Conservation (phyloP, 2,888 invertebrate genomes). For the Liopterus haemorrhoidalis region DNA sequence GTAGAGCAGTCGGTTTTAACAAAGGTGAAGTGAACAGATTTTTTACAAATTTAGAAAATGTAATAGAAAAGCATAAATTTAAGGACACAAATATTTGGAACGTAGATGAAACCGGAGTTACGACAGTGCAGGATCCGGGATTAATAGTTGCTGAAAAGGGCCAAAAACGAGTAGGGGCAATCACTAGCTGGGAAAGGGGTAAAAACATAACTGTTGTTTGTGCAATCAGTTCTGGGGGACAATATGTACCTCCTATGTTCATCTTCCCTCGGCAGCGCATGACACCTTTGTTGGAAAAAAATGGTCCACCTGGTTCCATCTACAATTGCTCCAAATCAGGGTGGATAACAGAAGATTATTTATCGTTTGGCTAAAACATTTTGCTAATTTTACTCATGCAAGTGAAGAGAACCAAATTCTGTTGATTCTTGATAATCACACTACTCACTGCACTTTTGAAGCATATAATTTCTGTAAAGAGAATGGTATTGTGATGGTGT, state of each 20-base stretch:
- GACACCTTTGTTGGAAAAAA: too few relatives aligned
- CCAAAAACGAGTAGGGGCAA: conserved; percentile 29
- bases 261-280: conserved; percentile 28
- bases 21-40: conserved; percentile 25
- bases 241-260: conserved; percentile 30
- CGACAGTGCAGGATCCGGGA: conserved; percentile 27
- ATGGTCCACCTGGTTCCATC: too few relatives aligned
- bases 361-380: conserved; percentile 32
- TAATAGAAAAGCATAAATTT: conserved; percentile 26
- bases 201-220: conserved; percentile 28
- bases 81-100: conserved; percentile 29
- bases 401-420: conserved; percentile 27
- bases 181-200: conserved; percentile 28
- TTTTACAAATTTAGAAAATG: conserved; percentile 23
- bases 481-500: conserved; percentile 31
- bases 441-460: conserved; percentile 31
- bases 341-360: conserved; percentile 34
- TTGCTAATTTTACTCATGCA: conserved; percentile 29
- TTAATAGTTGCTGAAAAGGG: too few relatives aligned
- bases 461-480: conserved; percentile 30
- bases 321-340: too few relatives aligned
- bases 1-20: conserved; percentile 28
- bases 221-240: conserved; percentile 28
- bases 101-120: conserved; percentile 31
- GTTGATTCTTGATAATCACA: too few relatives aligned